These are phyloP conservation scores for Psammodynastes pulverulentus DNA, from an alignment of 2,113 vertebrate genomes.

Conservation along the genomic window DNA sequence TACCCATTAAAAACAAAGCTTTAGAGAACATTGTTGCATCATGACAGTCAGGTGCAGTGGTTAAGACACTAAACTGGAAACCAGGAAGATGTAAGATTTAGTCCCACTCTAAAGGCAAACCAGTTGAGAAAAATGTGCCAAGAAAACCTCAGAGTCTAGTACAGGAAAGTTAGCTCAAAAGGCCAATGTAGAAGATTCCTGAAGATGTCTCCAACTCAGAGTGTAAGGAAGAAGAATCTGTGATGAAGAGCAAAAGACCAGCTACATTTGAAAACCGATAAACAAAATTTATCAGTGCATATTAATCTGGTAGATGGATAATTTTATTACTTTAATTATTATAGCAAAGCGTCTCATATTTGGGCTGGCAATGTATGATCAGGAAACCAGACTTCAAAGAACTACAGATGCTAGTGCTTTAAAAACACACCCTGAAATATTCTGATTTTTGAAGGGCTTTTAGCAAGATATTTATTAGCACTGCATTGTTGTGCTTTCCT, in stretches of 20 bases:
- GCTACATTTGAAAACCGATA: not conserved
- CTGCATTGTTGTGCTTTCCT: not conserved
- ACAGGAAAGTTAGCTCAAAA: not conserved
- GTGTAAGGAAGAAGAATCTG: not conserved
- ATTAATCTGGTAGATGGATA: not conserved
- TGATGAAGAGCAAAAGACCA: not conserved
- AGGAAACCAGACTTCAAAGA: not conserved
- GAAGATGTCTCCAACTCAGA: not conserved
- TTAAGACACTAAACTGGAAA: not conserved
- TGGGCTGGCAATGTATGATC: not conserved
- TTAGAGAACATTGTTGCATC: not conserved
- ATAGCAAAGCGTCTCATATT: not conserved
- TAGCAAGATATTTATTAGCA: not conserved
- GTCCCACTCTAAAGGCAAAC: not conserved
- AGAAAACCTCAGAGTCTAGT: not conserved
- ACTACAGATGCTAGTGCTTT: not conserved
- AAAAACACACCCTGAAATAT: rapidly evolving
- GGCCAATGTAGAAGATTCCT: not conserved
- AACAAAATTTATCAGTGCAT: not conserved
- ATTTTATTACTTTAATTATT: not conserved
- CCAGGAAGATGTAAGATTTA: not conserved
- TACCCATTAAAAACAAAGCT: not conserved
- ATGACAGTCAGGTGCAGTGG: not conserved
- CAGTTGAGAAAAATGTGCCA: not conserved
- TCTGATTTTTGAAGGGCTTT: not conserved